Conservation (phyloP, 37 sponge, comb jelly and placozoan species). For the Aplysina aerophoba region DNA sequence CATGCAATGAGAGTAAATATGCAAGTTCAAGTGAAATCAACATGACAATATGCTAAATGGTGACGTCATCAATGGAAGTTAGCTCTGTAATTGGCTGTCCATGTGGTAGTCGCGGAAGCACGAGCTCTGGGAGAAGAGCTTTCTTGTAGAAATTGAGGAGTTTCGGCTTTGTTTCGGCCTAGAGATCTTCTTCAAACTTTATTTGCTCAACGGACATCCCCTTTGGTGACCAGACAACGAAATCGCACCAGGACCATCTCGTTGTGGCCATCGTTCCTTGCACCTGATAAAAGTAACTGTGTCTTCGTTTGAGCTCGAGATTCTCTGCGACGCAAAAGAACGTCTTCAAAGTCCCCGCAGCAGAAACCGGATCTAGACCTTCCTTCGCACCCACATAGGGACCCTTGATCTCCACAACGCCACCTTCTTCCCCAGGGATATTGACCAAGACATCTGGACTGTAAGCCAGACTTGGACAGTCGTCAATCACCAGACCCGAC, state of each 20-base stretch:
- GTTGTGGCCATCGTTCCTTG: slow-evolving; percentile 1
- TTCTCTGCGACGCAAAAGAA: background rate
- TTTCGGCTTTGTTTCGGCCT: slow-evolving; percentile 5
- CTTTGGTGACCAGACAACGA: slow-evolving; percentile 10
- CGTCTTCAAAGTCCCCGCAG: background rate
- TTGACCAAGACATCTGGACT: background rate
- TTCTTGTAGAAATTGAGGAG: background rate
- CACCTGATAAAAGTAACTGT: too few species aligned
- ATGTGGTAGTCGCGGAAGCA: background rate
- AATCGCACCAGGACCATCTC: slow-evolving; percentile 12
- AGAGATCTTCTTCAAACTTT: background rate
- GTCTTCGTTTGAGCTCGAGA: background rate
- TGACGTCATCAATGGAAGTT: background rate
- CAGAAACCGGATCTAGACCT: background rate
- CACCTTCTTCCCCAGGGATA: slow-evolving; percentile 5
- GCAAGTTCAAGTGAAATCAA: background rate
- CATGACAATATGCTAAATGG: background rate
- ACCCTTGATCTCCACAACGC: background rate
- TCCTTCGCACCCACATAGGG: background rate
- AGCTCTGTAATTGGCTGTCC: background rate
- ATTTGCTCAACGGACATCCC: slow-evolving; percentile 16
- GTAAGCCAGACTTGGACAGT: background rate
- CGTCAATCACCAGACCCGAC: background rate
- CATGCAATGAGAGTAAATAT: background rate
- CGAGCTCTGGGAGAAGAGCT: slow-evolving; percentile 4